Percentiles rank a stretch among this genome's conserved stretches.
Evolutionary conservation across 2,113 vertebrate species (phyloP).

Genomic region (Sinosuthora webbiana): DNA sequence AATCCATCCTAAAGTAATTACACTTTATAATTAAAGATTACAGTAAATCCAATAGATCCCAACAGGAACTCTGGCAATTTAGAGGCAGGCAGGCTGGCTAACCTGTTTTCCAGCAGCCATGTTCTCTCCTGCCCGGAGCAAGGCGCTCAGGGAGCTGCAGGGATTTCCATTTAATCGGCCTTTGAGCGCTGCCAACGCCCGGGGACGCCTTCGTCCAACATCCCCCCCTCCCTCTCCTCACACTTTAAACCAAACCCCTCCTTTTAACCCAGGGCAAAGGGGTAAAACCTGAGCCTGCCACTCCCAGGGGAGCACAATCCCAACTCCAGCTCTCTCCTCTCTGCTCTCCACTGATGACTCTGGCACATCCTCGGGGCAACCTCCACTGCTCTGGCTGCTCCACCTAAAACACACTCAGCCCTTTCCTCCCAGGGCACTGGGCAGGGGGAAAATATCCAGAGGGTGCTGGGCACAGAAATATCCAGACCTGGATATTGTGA

Average conservation of each 20-base stretch:
- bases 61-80: slow-evolving; percentile 36
- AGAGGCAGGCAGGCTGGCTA: background rate
- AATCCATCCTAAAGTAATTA: slow-evolving; percentile 69
- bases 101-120: background rate
- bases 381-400: background rate
- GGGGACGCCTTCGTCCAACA: background rate
- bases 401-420: background rate
- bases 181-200: too few relatives aligned
- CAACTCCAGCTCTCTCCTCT: background rate
- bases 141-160: background rate
- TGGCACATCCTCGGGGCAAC: background rate
- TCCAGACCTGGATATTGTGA: too few relatives aligned
- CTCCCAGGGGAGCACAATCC: background rate
- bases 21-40: slow-evolving; percentile 72
- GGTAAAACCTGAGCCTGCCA: background rate
- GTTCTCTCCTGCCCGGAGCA: background rate
- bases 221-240: background rate
- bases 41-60: slow-evolving; percentile 68
- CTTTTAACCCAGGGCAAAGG: background rate
- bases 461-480: background rate
- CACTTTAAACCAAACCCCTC: background rate
- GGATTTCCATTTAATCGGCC: background rate
- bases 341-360: background rate
- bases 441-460: background rate
- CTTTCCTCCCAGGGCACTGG: background rate